A percentile compares a stretch with the other conserved stretches of the same genome.
Conservation (phyloP, 2,797 vertebrate species). For the Pygocentrus nattereri region DNA sequence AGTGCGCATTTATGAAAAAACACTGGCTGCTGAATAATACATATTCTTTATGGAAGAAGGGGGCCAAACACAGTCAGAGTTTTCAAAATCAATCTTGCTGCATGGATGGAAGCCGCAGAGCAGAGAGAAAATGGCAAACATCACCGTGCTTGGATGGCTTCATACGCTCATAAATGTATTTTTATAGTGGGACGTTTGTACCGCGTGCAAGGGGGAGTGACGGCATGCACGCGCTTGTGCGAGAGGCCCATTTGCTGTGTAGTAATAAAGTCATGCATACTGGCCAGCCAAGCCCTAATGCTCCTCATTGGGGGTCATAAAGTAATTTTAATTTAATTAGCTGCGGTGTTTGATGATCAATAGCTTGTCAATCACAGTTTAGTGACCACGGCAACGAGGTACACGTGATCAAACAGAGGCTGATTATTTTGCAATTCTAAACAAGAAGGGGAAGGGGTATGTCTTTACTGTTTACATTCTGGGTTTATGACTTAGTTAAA, state of each 20-base stretch:
- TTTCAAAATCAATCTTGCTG: conserved; percentile 80
- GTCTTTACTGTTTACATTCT: conserved; percentile 25
- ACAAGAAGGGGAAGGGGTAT: conserved; percentile 1
- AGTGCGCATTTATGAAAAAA: conserved; percentile 73
- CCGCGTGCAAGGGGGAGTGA: neutral
- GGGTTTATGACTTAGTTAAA: conserved; percentile 67
- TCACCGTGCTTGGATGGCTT: conserved; percentile 79
- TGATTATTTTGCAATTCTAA: conserved; percentile 61
- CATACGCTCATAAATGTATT: conserved; percentile 83
- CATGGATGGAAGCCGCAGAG: conserved; percentile 78
- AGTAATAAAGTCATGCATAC: conserved; percentile 72
- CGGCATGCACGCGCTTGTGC: conserved; percentile 67
- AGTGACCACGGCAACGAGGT: conserved; percentile 60
- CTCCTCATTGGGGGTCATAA: conserved; percentile 70
- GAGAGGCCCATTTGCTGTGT: conserved; percentile 68
- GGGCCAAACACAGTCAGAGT: conserved; percentile 71
- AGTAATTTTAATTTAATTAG: conserved; percentile 80
- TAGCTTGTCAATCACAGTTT: conserved; percentile 68
- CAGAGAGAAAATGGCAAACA: conserved; percentile 81
- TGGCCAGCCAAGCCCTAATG: conserved; percentile 65
- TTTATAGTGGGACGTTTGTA: conserved; percentile 72
- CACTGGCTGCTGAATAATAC: conserved; percentile 76
- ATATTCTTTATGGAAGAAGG: conserved; percentile 78
- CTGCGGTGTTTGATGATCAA: conserved; percentile 73
- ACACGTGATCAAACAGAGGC: conserved; percentile 56